Base-by-base conservation (phyloP, 2,797 vertebrate species). In the Cottoperca gobio region DNA sequence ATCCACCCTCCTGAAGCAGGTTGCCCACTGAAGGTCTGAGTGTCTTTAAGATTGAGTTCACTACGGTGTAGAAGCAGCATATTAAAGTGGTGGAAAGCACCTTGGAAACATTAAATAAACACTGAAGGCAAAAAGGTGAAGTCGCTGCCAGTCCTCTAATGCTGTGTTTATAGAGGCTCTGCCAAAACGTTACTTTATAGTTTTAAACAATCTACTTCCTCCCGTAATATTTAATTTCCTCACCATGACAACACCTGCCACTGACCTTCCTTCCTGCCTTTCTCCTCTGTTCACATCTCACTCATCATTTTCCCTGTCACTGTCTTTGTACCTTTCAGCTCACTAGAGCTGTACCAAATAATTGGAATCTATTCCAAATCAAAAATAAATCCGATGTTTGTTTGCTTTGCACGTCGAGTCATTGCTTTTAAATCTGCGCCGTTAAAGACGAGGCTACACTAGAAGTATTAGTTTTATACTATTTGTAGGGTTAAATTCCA, bases 121-220 rank as follows among this genome's bases (percentile, higher is more conserved):
- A 72, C 26, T 55, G 40, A 12, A 60, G 71, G 84, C 35, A 73
- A 28, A 70, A 31, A 35, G 53, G n/a, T 54, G 48, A 62, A 28
- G 31, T 45, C 46, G 24, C 76, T 70, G 57, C 61, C 55, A 37
- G 68, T 48, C 33, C 13, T 62, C 16, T 45, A 19, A 68, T 46
- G 43, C 35, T 57, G 8, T 57, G 48, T 77, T 72, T 76, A 79
- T 69, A 3, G 3, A 61, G 53, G 23, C 75, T 61, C 64, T 70
- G 71, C 76, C 82, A 84, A 52, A 71, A 74, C 82, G 37, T 46
- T 65, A 55, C 76, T 86, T 79, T 70, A 67, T 67, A 67, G 48
- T 17, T 76, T 79, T 62, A 78, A 83, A 83, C 76, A 73, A 59
- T 76, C 31, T 23, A 21, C 55, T 81, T 78, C 67, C 70, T 76